A percentile compares a stretch with the other conserved stretches of the same genome.
phyloP scores from a whole-genome alignment of 2,888 invertebrate genomes.

The Xanthostigma xanthostigma region DNA sequence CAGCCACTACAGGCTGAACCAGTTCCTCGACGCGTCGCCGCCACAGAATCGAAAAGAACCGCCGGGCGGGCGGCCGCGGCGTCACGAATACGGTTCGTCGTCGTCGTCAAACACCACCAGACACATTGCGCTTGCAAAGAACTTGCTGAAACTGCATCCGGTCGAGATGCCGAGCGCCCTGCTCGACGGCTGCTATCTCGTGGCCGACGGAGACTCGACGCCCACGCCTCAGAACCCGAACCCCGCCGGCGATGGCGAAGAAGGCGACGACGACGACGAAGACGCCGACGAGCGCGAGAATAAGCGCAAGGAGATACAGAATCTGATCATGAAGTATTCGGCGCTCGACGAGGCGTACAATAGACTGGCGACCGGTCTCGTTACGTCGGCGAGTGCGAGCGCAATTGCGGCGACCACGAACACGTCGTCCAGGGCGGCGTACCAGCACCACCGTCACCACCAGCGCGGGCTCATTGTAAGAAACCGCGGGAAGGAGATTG shows the following conservation, averaged over 20 bases:
- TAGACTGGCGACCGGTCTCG: constrained; percentile 20
- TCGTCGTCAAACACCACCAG: no score
- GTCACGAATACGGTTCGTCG: background rate
- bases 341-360: constrained; percentile 59
- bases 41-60: constrained; percentile 3
- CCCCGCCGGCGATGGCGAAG: background rate
- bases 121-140: background rate
- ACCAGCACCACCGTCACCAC: constrained; percentile 32
- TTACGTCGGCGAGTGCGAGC: constrained; percentile 26
- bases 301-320: constrained; percentile 68
- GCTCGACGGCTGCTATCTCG: constrained; percentile 7
- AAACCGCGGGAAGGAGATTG: no score
- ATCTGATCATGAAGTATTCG: constrained; percentile 68
- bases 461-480: background rate
- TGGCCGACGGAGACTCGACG: constrained; percentile 31
- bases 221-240: constrained; percentile 30
- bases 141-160: constrained; percentile 32
- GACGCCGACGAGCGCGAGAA: constrained; percentile 57
- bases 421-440: constrained; percentile 29
- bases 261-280: constrained; percentile 32
- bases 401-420: constrained; percentile 33
- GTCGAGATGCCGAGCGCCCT: constrained; percentile 30
- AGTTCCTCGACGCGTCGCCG: background rate
- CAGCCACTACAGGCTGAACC: no score
- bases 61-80: constrained; percentile 28